Conservation (phyloP, 2,888 invertebrate genomes). For the Ochropacha duplaris region DNA sequence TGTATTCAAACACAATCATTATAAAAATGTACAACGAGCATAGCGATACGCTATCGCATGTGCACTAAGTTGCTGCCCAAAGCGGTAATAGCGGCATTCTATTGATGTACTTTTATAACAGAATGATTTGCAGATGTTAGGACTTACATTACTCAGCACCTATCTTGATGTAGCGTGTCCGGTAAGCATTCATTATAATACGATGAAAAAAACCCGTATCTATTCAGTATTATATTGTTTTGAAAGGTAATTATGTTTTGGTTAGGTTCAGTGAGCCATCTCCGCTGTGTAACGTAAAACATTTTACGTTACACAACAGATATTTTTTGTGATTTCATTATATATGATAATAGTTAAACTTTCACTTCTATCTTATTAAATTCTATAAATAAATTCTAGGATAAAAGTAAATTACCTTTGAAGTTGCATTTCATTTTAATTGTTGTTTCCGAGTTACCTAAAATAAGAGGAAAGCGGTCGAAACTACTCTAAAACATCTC, state of each 20-base stretch:
- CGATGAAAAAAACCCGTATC: constrained; percentile 4
- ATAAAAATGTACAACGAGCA: not conserved
- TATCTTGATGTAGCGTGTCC: constrained; percentile 14
- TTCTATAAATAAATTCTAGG: too few relatives aligned
- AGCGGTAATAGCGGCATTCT: constrained; percentile 26
- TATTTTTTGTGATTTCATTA: too few relatives aligned
- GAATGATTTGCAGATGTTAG: constrained; percentile 53
- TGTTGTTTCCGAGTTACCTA: too few relatives aligned
- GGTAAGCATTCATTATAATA: constrained; percentile 8
- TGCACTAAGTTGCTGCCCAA: constrained; percentile 6
- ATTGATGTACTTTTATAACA: constrained; percentile 44
- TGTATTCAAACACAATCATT: not conserved
- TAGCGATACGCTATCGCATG: constrained; percentile 10
- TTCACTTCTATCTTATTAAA: not conserved
- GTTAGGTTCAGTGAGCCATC: too few relatives aligned
- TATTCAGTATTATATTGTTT: not conserved
- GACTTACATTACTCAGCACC: constrained; percentile 29
- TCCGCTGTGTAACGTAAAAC: too few relatives aligned
- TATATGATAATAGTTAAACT: too few relatives aligned
- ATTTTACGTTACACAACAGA: too few relatives aligned
- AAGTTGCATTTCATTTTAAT: too few relatives aligned
- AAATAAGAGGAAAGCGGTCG: too few relatives aligned
- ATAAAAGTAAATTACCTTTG: too few relatives aligned
- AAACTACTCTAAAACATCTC: too few relatives aligned
- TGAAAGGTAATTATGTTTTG: constrained; percentile 9